Base-by-base conservation (phyloP, 2,888 invertebrate genomes). In the Pegoplata infirma region DNA sequence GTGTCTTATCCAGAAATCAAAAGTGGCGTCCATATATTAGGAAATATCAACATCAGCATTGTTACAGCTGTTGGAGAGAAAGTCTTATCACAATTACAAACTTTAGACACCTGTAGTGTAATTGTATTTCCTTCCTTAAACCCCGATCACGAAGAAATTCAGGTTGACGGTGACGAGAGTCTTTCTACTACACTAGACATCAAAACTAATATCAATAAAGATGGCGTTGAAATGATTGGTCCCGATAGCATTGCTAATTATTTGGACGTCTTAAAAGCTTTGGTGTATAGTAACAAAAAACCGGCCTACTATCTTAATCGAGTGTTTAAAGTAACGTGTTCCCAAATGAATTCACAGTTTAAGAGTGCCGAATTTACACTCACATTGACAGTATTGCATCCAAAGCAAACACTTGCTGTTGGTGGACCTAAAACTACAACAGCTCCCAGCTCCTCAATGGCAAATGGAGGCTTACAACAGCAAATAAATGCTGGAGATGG, bases 331-430 rank as follows among this genome's bases (percentile, higher is more conserved):
- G 92, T 99, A 58, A 95, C 97, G 78, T 99, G 99, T 90, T 97
- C 97, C 0, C 97, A 98, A 89, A 92, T 98, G 77, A 96, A 95
- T 90, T 97, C 97, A 3, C 92, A 98, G 59, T 97, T 98, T 90
- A 95, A 96, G 82, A 97, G 97, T 91, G 98, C 98, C 90, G 97
- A 98, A 90, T 97, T 98, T 88, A 94, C 97, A 67, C 96, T 98
- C 88, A 98, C 97, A 81, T 88, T 97, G 83, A 97, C 97, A 0
- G 97, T 97, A 56, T 94, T 97, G 80, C 97, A 97, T 91, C 97
- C 97, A 0, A 91, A 87, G 85, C 91, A 84, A 85, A 91, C 49
- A 92, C 21, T 66, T 3, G 36, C 49, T 7, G 66, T 61, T 25
- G 66, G 17, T 51, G 51, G 47, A 32, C 32, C 46, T 21, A 76